Conservation (phyloP, 2,113 vertebrate species). For the Macaca mulatta region DNA sequence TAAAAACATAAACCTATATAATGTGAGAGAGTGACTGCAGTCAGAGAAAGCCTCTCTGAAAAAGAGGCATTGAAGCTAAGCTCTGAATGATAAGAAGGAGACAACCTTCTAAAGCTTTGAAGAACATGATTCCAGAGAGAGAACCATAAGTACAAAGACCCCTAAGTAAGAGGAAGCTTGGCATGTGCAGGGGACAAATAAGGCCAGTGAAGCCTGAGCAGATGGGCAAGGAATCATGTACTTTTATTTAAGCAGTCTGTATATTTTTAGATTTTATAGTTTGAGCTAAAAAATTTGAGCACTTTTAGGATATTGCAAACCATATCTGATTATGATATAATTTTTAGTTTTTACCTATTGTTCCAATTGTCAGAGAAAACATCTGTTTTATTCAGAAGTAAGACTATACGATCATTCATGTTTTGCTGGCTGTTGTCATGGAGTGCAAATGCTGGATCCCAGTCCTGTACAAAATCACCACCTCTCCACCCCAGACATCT, state of each 20-base stretch:
- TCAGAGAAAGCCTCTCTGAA: slow-evolving; percentile 36
- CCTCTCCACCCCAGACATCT: not conserved
- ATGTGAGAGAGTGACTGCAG: not conserved
- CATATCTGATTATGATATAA: slow-evolving; percentile 18
- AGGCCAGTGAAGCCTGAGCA: not conserved
- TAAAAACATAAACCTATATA: not conserved
- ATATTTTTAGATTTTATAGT: not conserved
- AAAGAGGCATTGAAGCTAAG: not conserved
- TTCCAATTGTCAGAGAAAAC: slow-evolving; percentile 28
- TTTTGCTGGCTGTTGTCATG: not conserved
- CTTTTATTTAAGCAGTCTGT: not conserved
- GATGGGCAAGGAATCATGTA: too few species aligned
- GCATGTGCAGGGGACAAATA: not conserved
- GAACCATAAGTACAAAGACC: not conserved
- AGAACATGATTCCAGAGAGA: not conserved
- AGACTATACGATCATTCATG: not conserved
- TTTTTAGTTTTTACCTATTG: slow-evolving; percentile 31
- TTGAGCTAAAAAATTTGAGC: not conserved
- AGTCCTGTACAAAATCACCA: not conserved
- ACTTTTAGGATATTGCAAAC: not conserved
- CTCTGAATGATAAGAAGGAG: not conserved
- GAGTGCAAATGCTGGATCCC: not conserved
- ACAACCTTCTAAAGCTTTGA: not conserved
- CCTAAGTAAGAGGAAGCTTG: not conserved
- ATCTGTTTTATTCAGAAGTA: slow-evolving; percentile 11